Evolutionary conservation across 2,113 vertebrate genomes (phyloP).

Genomic region (Xiphophorus couchianus): DNA sequence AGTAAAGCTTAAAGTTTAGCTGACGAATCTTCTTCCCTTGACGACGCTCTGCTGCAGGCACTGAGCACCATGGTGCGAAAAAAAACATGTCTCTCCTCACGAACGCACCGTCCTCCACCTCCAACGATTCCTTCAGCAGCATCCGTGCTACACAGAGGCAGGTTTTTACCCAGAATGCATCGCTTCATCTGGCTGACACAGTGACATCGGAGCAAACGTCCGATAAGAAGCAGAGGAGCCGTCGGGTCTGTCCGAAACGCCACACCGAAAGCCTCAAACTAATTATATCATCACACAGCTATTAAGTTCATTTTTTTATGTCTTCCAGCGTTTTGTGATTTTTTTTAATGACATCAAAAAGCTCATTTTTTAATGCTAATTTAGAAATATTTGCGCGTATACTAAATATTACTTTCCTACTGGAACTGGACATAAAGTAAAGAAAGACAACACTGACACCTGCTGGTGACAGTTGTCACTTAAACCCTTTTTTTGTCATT

Average conservation of each 20-base stretch:
- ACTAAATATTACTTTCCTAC: no score
- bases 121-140: background rate
- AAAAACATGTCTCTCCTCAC: background rate
- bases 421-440: no score
- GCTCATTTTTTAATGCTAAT: no score
- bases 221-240: conserved; percentile 19
- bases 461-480: no score
- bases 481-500: no score
- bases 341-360: no score
- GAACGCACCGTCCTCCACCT: conserved; percentile 4
- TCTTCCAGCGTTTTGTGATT: no score
- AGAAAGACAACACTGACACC: no score
- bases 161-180: conserved; percentile 41
- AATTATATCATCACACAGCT: background rate
- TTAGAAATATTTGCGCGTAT: no score
- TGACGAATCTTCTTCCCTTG: background rate
- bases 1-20: conserved; percentile 74
- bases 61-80: conserved; percentile 60
- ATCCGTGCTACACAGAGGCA: conserved; percentile 67
- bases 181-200: conserved; percentile 56
- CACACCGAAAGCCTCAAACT: background rate
- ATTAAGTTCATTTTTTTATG: no score
- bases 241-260: conserved; percentile 7
- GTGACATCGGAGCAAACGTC: conserved; percentile 33
- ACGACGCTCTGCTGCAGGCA: conserved; percentile 64